A percentile compares a stretch with the other conserved stretches of the same genome.
phyloP scores from a whole-genome alignment of 2,113 vertebrate genomes.

The Oreotrochilus melanogaster region DNA sequence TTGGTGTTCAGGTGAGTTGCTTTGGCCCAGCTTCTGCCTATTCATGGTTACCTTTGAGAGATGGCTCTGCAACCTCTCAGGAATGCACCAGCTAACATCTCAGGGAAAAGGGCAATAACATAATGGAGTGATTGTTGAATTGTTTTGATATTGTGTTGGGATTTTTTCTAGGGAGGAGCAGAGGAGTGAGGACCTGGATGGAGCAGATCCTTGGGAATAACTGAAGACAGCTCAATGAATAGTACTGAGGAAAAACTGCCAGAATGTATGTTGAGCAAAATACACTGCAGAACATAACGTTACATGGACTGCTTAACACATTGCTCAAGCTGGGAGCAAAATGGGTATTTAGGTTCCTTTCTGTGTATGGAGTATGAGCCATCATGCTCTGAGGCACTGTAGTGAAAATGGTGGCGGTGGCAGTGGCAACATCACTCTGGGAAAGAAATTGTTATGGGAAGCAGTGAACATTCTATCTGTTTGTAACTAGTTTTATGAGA shows the following conservation, averaged over 20 bases:
- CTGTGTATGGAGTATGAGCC: not conserved
- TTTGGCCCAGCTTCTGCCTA: not conserved
- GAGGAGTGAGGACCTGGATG: not conserved
- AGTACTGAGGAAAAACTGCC: not conserved
- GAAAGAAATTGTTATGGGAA: not conserved
- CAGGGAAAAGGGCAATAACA: not conserved
- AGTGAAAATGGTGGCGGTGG: not conserved
- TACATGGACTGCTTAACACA: fast-evolving
- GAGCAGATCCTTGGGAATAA: not conserved
- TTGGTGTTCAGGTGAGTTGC: fast-evolving
- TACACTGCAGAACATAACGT: not conserved
- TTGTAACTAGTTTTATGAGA: not conserved
- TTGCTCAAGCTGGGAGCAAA: not conserved
- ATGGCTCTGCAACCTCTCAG: not conserved
- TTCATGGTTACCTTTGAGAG: fast-evolving
- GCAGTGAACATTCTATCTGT: not conserved
- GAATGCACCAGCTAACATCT: not conserved
- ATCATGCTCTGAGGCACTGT: not conserved
- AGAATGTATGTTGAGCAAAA: not conserved
- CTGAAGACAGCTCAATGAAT: not conserved
- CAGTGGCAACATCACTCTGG: not conserved
- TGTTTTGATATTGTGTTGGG: not conserved
- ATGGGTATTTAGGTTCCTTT: not conserved
- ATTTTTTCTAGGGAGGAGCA: not conserved
- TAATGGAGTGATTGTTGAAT: not conserved